Evolutionary conservation across 2,888 invertebrate genomes (phyloP).

Genomic region (Oasisia sp.): DNA sequence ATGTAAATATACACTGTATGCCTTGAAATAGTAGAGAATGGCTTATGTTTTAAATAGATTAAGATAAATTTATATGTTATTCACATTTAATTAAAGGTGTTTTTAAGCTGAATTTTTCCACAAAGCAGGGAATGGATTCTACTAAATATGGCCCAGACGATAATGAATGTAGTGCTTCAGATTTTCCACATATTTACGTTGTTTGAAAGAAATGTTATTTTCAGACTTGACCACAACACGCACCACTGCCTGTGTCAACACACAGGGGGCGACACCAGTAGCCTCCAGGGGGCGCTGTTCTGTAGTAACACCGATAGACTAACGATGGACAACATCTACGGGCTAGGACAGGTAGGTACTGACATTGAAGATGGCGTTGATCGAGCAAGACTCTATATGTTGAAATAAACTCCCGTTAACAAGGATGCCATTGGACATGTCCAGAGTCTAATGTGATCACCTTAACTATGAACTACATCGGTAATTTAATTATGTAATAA

Average conservation of each 20-base stretch:
- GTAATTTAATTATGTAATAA: too few relatives aligned
- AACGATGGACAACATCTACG: slow-evolving; percentile 50
- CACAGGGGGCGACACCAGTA: slow-evolving; percentile 22
- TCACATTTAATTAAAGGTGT: too few relatives aligned
- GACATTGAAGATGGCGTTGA: neutral
- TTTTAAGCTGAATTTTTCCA: too few relatives aligned
- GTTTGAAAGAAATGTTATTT: neutral
- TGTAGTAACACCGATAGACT: slow-evolving; percentile 57
- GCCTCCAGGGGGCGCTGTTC: slow-evolving; percentile 44
- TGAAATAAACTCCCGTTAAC: neutral
- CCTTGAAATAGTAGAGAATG: too few relatives aligned
- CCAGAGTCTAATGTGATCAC: neutral
- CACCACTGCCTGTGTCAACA: slow-evolving; percentile 31
- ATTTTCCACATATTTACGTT: neutral
- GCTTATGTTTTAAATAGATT: too few relatives aligned
- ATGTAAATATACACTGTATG: too few relatives aligned
- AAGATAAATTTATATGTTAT: too few relatives aligned
- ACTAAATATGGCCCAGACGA: too few relatives aligned
- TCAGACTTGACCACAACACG: slow-evolving; percentile 31
- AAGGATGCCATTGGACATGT: neutral
- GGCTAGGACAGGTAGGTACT: slow-evolving; percentile 54
- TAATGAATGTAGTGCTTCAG: too few relatives aligned
- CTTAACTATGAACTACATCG: neutral
- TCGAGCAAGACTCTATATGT: neutral
- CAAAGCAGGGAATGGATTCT: too few relatives aligned